A percentile compares a stretch with the other conserved stretches of the same genome.
phyloP scores from a whole-genome alignment of 2,888 invertebrate genomes.

The Corbicula japonica region DNA sequence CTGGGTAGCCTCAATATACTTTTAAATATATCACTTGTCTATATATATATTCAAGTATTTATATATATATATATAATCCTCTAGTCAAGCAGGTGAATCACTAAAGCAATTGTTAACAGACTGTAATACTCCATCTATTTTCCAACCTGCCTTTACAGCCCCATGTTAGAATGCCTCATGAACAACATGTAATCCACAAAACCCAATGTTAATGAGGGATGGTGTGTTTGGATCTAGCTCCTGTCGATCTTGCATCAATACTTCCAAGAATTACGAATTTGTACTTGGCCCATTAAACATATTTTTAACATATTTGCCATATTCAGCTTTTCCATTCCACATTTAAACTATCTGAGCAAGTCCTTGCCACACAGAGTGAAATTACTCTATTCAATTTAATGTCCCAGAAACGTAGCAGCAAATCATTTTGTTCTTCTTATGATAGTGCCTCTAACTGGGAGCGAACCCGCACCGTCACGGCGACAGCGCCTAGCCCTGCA shows the following conservation, averaged over 20 bases:
- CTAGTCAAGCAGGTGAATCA: conserved; percentile 75
- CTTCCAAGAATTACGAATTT: conserved; percentile 43
- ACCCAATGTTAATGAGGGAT: conserved; percentile 60
- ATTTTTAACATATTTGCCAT: conserved; percentile 37
- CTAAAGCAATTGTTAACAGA: conserved; percentile 76
- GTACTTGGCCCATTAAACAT: conserved; percentile 53
- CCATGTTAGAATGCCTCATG: conserved; percentile 62
- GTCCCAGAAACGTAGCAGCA: conserved; percentile 49
- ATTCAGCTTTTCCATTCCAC: conserved; percentile 28
- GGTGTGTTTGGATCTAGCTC: conserved; percentile 30
- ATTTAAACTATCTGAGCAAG: conserved; percentile 29
- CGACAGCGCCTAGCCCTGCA: too few relatives aligned
- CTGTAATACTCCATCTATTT: conserved; percentile 68
- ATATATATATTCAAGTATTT: too few relatives aligned
- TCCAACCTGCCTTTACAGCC: conserved; percentile 48
- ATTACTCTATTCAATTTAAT: too few relatives aligned
- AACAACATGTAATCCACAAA: conserved; percentile 65
- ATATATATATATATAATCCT: too few relatives aligned
- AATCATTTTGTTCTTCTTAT: too few relatives aligned
- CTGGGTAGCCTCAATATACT: conserved; percentile 44
- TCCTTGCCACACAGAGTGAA: conserved; percentile 38
- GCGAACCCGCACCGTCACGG: too few relatives aligned
- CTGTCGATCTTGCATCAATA: conserved; percentile 30
- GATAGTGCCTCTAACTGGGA: too few relatives aligned
- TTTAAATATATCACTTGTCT: conserved; percentile 50